These are phyloP conservation scores for Eretmochelys imbricata DNA, from an alignment of 2,113 vertebrate genomes.

Conservation along the genomic window DNA sequence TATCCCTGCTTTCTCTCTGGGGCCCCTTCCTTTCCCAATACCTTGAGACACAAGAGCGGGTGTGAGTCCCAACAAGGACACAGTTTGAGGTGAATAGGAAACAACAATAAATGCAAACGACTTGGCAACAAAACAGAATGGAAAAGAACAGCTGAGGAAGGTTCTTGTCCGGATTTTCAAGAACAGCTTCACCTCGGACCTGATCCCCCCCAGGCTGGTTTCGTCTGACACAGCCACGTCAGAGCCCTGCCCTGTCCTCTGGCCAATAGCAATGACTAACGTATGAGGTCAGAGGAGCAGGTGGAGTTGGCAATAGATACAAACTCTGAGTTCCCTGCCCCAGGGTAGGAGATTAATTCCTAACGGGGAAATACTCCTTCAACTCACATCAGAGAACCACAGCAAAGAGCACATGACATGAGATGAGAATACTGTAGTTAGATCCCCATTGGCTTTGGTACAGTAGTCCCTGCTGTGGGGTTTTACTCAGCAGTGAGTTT, in stretches of 20 bases:
- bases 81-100: neutral
- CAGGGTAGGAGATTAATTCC: fast-evolving
- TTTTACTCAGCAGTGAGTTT: no score
- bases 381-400: fast-evolving
- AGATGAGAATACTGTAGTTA: neutral
- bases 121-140: neutral
- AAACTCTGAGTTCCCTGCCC: neutral
- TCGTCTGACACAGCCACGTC: neutral
- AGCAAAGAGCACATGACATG: neutral
- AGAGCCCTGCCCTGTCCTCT: neutral
- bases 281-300: neutral
- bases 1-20: fast-evolving
- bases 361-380: neutral
- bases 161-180: neutral
- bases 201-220: neutral
- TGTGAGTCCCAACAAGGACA: neutral
- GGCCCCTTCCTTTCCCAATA: neutral
- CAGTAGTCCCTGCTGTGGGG: neutral
- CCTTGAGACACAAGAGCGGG: fast-evolving
- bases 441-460: neutral
- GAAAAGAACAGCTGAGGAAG: neutral
- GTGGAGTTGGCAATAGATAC: neutral
- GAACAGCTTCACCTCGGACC: fast-evolving
- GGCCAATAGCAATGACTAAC: constrained; percentile 5
- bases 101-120: neutral